A percentile compares a stretch with the other conserved stretches of the same genome.
phyloP scores from a whole-genome alignment of 1,140 invertebrate species.

The Drosophila auraria region DNA sequence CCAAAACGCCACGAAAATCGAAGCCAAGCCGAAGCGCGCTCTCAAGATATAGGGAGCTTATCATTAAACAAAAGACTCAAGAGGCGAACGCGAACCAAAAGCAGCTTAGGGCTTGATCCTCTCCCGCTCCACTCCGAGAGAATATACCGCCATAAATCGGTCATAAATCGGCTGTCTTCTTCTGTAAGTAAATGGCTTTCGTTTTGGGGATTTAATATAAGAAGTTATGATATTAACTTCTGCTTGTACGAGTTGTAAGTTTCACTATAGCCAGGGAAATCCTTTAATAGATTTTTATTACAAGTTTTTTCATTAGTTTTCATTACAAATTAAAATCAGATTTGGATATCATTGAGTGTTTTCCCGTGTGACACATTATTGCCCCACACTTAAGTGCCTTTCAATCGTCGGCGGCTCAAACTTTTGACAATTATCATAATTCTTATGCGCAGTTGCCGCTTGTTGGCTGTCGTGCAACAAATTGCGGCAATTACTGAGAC shows the following conservation, averaged over 20 bases:
- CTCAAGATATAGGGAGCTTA: slow-evolving; percentile 35
- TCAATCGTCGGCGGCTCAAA: slow-evolving; percentile 5
- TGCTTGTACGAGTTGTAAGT: too few species aligned
- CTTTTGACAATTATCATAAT: slow-evolving; percentile 70
- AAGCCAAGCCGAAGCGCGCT: slow-evolving; percentile 42
- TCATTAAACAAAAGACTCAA: slow-evolving; percentile 47
- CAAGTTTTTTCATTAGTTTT: too few species aligned
- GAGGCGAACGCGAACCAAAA: slow-evolving; percentile 10
- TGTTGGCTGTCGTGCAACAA: slow-evolving; percentile 56
- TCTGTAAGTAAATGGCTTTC: background rate
- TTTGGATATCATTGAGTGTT: background rate
- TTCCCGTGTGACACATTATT: background rate
- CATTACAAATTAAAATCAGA: too few species aligned
- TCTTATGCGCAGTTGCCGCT: slow-evolving; percentile 32
- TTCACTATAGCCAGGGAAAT: background rate
- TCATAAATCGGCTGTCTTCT: slow-evolving; percentile 7
- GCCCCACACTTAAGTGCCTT: background rate
- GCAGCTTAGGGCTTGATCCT: slow-evolving; percentile 27
- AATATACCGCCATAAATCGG: slow-evolving; percentile 3
- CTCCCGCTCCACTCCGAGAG: background rate
- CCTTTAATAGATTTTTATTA: too few species aligned
- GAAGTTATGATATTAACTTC: background rate
- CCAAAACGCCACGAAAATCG: slow-evolving; percentile 56
- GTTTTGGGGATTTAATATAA: background rate
- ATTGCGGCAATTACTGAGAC: slow-evolving; percentile 68